These are phyloP conservation scores for Helobdella robusta DNA, from an alignment of 2,888 invertebrate genomes.

Conservation along the genomic window DNA sequence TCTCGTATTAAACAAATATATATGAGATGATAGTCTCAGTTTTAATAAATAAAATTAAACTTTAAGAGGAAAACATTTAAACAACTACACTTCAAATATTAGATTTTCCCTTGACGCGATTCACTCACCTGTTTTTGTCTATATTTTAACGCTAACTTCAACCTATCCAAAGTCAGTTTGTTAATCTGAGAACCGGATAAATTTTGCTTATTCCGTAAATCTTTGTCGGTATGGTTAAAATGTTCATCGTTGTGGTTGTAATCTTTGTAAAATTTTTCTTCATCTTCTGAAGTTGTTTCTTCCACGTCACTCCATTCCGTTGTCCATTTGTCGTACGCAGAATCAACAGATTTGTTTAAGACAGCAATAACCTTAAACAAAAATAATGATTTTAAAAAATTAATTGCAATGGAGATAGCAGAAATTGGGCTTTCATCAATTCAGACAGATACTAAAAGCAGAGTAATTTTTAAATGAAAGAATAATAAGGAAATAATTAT, in stretches of 20 bases:
- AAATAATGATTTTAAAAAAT: not conserved
- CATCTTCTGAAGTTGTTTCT: constrained; percentile 14
- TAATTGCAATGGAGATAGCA: not conserved
- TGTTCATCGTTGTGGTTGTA: constrained; percentile 39
- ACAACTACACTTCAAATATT: no score
- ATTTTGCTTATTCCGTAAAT: constrained; percentile 27
- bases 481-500: constrained; percentile 38
- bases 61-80: no score
- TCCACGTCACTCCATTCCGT: constrained; percentile 15
- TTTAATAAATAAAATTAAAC: no score
- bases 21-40: no score
- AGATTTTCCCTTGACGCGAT: no score
- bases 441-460: not conserved
- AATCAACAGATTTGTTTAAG: constrained; percentile 30
- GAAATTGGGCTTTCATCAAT: not conserved
- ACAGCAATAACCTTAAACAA: constrained; percentile 48
- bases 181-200: not conserved
- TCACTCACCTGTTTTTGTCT: constrained; percentile 57
- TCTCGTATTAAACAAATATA: no score
- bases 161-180: constrained; percentile 48
- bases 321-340: constrained; percentile 1
- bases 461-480: not conserved
- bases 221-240: constrained; percentile 38
- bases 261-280: not conserved
- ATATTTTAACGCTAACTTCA: constrained; percentile 55